Percentiles rank a stretch among this genome's conserved stretches.
phyloP scores from a whole-genome alignment of 2,797 vertebrate species.

The Taenioides sp. region DNA sequence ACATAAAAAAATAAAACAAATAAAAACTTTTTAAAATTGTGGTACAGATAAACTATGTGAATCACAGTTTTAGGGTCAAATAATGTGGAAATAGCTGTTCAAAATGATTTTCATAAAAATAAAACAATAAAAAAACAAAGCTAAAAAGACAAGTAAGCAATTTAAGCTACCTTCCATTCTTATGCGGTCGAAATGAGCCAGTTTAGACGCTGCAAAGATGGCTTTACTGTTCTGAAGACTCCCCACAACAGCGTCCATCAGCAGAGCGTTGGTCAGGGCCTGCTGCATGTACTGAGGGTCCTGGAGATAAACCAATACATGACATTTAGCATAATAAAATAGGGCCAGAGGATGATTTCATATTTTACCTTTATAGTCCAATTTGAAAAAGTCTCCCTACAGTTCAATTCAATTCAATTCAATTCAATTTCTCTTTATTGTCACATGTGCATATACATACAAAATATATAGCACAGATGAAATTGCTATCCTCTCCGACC shows the following conservation, averaged over 20 bases:
- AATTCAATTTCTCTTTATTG: too few relatives aligned
- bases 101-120: too few relatives aligned
- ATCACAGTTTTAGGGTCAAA: background rate
- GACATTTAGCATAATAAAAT: background rate
- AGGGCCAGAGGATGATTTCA: background rate
- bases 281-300: slow-evolving; percentile 96
- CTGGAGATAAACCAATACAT: slow-evolving; percentile 60
- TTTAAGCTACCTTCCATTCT: slow-evolving; percentile 82
- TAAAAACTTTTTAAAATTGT: too few relatives aligned
- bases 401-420: too few relatives aligned
- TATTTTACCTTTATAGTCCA: background rate
- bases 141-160: background rate
- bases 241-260: slow-evolving; percentile 96
- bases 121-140: too few relatives aligned
- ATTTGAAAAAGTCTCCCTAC: too few relatives aligned
- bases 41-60: background rate
- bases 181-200: slow-evolving; percentile 92
- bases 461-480: too few relatives aligned
- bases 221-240: slow-evolving; percentile 87
- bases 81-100: too few relatives aligned
- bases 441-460: too few relatives aligned
- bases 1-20: too few relatives aligned
- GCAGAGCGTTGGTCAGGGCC: slow-evolving; percentile 89
- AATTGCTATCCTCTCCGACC: too few relatives aligned
- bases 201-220: slow-evolving; percentile 89